These are phyloP conservation scores for Girardinus metallicus DNA, from an alignment of 2,797 vertebrate species.

Conservation along the genomic window DNA sequence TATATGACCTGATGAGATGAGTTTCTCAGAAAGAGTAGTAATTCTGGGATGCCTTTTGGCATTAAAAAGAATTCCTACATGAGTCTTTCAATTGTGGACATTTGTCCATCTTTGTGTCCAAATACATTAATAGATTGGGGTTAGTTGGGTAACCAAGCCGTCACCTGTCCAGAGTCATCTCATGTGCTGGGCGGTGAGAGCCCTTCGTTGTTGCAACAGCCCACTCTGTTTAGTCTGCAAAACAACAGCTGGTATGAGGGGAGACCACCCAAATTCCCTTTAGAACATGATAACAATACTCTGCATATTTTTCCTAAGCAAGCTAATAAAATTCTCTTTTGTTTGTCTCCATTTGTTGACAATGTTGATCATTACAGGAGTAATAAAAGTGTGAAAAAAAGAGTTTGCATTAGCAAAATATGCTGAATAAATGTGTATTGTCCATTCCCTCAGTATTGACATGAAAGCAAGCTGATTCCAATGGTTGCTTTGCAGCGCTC, in stretches of 20 bases:
- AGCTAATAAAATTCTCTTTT: constrained; percentile 12
- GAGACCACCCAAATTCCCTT: constrained; percentile 28
- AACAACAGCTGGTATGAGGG: constrained; percentile 74
- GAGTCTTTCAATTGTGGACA: constrained; percentile 9
- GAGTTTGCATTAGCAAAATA: neutral
- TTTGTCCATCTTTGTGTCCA: constrained; percentile 15
- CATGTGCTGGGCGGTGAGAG: constrained; percentile 44
- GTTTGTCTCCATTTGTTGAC: constrained; percentile 1
- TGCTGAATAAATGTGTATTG: neutral
- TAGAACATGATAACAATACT: constrained; percentile 32
- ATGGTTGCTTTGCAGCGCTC: neutral
- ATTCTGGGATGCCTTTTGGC: constrained; percentile 22
- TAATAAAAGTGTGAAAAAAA: neutral
- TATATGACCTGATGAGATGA: neutral
- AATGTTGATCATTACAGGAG: neutral
- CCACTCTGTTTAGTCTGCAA: constrained; percentile 56
- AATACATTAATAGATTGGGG: constrained; percentile 19
- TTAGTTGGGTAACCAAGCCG: constrained; percentile 51
- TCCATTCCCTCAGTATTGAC: neutral
- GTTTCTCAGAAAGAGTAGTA: constrained; percentile 35
- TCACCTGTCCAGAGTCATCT: constrained; percentile 74
- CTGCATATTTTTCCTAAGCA: constrained; percentile 27
- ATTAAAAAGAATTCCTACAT: constrained; percentile 3
- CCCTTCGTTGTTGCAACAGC: constrained; percentile 45
- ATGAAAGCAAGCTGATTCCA: neutral